These are phyloP conservation scores for Glaucidium brasilianum DNA, from an alignment of 2,113 vertebrate genomes.

Conservation along the genomic window DNA sequence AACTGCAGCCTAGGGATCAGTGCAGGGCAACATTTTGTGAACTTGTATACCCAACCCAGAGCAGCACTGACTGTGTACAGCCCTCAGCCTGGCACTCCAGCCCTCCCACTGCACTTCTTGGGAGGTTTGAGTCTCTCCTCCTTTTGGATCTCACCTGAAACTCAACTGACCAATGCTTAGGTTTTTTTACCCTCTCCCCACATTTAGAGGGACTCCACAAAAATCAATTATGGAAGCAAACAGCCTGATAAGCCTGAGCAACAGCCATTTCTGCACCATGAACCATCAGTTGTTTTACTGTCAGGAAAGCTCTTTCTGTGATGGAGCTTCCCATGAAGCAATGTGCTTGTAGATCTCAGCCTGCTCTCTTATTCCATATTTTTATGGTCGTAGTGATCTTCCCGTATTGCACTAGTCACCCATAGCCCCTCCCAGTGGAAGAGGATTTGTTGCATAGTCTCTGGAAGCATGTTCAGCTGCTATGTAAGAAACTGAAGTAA, in stretches of 20 bases:
- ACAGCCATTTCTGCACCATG: neutral
- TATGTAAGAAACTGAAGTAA: neutral
- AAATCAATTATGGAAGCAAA: neutral
- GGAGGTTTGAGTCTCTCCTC: neutral
- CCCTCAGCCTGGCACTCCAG: neutral
- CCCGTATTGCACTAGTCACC: neutral
- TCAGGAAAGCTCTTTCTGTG: neutral
- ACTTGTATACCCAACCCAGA: neutral
- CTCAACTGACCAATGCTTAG: neutral
- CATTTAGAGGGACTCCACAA: neutral
- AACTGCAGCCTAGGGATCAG: neutral
- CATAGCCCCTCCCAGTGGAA: rapidly evolving
- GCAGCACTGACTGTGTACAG: neutral
- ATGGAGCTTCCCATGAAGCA: neutral
- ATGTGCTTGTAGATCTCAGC: neutral
- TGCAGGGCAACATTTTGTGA: rapidly evolving
- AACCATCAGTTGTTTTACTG: neutral
- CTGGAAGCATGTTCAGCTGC: neutral
- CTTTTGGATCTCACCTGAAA: neutral
- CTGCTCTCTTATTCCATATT: neutral
- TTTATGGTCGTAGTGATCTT: neutral
- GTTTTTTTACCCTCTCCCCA: neutral
- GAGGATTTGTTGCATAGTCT: neutral
- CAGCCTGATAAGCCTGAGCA: neutral
- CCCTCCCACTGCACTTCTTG: neutral